Conservation (phyloP, 2,888 invertebrate genomes). For the Diarsia dahlii region DNA sequence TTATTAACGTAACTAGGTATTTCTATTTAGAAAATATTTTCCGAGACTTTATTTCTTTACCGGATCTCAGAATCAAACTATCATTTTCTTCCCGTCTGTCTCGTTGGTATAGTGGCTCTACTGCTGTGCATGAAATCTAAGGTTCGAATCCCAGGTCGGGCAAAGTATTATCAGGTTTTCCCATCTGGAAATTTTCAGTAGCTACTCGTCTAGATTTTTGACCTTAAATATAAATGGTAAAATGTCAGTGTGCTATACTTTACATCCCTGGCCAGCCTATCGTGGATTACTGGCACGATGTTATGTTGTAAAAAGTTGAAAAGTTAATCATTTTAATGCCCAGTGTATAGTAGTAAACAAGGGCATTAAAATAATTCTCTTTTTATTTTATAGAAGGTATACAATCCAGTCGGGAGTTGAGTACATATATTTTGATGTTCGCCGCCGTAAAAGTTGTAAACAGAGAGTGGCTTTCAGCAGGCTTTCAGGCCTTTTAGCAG, state of each 20-base stretch:
- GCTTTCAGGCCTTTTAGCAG: slow-evolving; percentile 52
- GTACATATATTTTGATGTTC: slow-evolving; percentile 42
- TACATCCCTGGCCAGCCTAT: neutral
- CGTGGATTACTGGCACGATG: neutral
- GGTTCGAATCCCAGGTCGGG: neutral
- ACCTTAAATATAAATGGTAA: neutral
- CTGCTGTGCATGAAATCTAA: neutral
- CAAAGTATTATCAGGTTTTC: neutral
- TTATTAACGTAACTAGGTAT: neutral
- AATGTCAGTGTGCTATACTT: neutral
- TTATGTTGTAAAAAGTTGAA: neutral
- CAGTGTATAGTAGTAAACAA: neutral
- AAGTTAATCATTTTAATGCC: too few species aligned
- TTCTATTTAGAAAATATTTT: slow-evolving; percentile 6
- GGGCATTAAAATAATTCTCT: neutral
- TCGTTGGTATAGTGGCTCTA: too few species aligned
- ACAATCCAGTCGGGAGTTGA: slow-evolving; percentile 5
- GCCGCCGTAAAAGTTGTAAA: slow-evolving; percentile 40
- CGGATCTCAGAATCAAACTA: neutral
- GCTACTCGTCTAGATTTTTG: neutral
- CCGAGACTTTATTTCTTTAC: neutral
- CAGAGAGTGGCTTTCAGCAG: slow-evolving; percentile 49
- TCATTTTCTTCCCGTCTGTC: too few species aligned
- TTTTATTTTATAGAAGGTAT: slow-evolving; percentile 2
- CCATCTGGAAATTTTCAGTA: neutral